Evolutionary conservation across 1,140 invertebrate genomes (phyloP).

Genomic region (Drosophila erecta): DNA sequence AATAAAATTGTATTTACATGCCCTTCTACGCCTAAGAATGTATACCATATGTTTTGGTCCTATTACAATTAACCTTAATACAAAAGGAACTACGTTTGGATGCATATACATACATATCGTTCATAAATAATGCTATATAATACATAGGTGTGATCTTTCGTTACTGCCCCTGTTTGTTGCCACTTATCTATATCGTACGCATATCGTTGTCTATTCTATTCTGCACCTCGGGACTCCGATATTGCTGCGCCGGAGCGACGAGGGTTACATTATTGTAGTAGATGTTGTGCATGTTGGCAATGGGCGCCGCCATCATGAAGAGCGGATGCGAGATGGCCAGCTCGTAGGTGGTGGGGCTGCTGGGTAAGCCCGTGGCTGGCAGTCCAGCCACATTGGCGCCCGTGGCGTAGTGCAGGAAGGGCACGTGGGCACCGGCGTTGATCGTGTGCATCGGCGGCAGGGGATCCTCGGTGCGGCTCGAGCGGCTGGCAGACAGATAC

Average conservation of each 20-base stretch:
- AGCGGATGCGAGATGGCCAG: conserved; percentile 71
- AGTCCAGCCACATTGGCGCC: conserved; percentile 61
- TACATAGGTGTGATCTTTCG: conserved; percentile 16
- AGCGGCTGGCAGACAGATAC: conserved; percentile 37
- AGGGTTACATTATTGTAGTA: conserved; percentile 71
- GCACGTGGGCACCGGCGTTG: conserved; percentile 66
- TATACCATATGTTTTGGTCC: conserved; percentile 46
- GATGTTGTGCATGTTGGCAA: conserved; percentile 62
- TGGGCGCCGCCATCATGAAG: conserved; percentile 71
- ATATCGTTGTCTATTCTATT: conserved; percentile 76
- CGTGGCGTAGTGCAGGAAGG: conserved; percentile 70
- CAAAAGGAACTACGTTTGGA: conserved; percentile 70
- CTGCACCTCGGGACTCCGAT: conserved; percentile 64
- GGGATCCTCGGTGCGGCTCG: conserved; percentile 52
- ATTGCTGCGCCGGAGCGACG: conserved; percentile 62
- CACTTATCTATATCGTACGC: conserved; percentile 60
- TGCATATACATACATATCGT: conserved; percentile 50
- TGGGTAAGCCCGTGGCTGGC: conserved; percentile 49
- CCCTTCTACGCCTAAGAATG: conserved; percentile 43
- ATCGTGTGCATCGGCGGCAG: conserved; percentile 74
- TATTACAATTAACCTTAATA: conserved; percentile 61
- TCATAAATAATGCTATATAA: conserved; percentile 24
- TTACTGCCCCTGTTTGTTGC: background rate
- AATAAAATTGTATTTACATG: conserved; percentile 48
- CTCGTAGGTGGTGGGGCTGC: conserved; percentile 57